These are phyloP conservation scores for Zaprionus ornatus DNA, from an alignment of 1,140 invertebrate genomes.

Conservation along the genomic window DNA sequence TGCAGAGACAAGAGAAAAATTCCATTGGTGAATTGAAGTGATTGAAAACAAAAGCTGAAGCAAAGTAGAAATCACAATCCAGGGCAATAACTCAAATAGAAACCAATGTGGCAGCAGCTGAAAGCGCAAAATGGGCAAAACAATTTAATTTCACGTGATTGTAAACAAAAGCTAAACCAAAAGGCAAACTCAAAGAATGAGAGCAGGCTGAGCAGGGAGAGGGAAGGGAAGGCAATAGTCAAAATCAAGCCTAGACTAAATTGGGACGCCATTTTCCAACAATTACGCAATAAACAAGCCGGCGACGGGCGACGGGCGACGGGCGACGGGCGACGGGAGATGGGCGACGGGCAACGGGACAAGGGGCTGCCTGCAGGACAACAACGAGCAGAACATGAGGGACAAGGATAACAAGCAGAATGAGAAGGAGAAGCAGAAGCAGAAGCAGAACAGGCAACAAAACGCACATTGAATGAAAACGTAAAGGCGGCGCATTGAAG, in stretches of 20 bases:
- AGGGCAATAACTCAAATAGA: conserved; percentile 33
- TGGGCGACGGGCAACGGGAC: too few species aligned
- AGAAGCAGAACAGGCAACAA: not conserved
- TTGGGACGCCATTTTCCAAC: conserved; percentile 51
- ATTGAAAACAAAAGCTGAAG: conserved; percentile 31
- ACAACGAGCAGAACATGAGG: not conserved
- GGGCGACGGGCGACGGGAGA: conserved; percentile 4
- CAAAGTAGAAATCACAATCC: conserved; percentile 33
- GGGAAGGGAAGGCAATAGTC: conserved; percentile 8
- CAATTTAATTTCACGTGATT: conserved; percentile 48
- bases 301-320: conserved; percentile 4
- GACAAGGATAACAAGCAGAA: not conserved
- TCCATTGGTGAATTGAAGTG: conserved; percentile 35
- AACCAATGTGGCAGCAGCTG: conserved; percentile 7
- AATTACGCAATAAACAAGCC: conserved; percentile 57
- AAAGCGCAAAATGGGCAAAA: conserved; percentile 24
- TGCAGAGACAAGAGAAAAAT: conserved; percentile 24
- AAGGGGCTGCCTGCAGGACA: not conserved
- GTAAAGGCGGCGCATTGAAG: conserved; percentile 29
- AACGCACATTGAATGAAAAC: conserved; percentile 44
- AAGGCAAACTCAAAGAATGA: conserved; percentile 17
- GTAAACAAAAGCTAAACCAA: conserved; percentile 49
- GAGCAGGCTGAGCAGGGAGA: not conserved
- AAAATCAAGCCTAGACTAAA: conserved; percentile 36
- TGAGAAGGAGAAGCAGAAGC: not conserved